phyloP scores from a whole-genome alignment of 64 coral and sea anemone species.

The Stichodactyla helianthus region DNA sequence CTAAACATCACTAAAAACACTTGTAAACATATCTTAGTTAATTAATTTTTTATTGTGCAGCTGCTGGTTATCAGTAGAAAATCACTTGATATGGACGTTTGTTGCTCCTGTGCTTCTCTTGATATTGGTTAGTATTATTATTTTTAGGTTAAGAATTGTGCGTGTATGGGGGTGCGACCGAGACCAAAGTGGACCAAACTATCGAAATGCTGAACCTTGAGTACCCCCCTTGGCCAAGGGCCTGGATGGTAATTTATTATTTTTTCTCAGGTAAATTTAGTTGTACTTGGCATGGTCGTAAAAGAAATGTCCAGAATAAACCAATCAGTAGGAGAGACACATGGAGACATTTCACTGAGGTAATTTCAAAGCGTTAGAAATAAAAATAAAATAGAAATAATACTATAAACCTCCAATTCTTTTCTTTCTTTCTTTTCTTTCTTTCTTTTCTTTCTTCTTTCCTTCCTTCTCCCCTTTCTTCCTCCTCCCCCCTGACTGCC shows the following conservation, averaged over 20 bases:
- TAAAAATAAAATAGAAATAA: neutral
- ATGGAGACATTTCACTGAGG: neutral
- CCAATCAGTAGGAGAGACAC: neutral
- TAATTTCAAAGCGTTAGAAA: neutral
- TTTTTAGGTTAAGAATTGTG: too few relatives aligned
- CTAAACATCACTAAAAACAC: too few relatives aligned
- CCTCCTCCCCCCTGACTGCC: too few relatives aligned
- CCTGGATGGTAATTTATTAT: neutral
- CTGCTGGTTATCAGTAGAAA: slow-evolving; percentile 18
- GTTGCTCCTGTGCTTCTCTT: slow-evolving; percentile 9
- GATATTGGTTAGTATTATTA: slow-evolving; percentile 12
- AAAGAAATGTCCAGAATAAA: slow-evolving; percentile 17
- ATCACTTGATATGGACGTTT: slow-evolving; percentile 17
- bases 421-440: too few relatives aligned
- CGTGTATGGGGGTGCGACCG: too few relatives aligned
- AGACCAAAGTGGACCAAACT: too few relatives aligned
- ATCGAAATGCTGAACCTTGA: too few relatives aligned
- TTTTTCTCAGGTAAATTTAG: neutral
- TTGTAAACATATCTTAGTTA: too few relatives aligned
- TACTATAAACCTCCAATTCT: too few relatives aligned
- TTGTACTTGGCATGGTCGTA: slow-evolving; percentile 17
- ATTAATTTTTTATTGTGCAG: neutral
- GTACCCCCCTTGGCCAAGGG: too few relatives aligned
- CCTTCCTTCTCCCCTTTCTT: too few relatives aligned
- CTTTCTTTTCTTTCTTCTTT: too few relatives aligned